Evolutionary conservation across 1,140 invertebrate genomes (phyloP).

Genomic region (Plectrocnemia conspersa): DNA sequence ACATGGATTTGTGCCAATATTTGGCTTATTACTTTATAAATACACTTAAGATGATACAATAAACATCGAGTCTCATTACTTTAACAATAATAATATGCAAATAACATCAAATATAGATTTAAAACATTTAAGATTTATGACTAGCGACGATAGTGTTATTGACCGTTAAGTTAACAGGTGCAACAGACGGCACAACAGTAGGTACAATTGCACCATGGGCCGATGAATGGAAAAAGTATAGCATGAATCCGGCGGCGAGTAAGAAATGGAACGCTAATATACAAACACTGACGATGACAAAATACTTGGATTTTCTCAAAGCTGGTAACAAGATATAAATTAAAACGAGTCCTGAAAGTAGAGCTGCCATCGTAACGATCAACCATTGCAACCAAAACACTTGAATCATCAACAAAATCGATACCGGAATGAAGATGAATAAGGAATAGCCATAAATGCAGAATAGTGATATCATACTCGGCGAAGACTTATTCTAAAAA

Average conservation of each 20-base stretch:
- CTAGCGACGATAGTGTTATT: background rate
- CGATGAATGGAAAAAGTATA: conserved; percentile 69
- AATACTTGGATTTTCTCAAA: conserved; percentile 63
- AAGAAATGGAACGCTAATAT: conserved; percentile 74
- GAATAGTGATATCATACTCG: conserved; percentile 75
- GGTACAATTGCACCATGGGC: too few species aligned
- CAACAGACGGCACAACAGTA: conserved; percentile 31
- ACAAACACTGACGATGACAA: conserved; percentile 59
- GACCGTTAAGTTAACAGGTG: background rate
- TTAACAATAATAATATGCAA: too few species aligned
- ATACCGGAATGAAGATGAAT: conserved; percentile 88
- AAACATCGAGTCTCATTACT: too few species aligned
- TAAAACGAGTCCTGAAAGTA: conserved; percentile 81
- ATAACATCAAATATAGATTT: background rate
- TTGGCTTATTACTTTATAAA: too few species aligned
- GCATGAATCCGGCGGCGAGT: conserved; percentile 79
- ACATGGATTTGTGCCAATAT: too few species aligned
- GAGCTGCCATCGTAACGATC: conserved; percentile 71
- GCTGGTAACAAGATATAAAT: conserved; percentile 76
- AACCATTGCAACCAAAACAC: conserved; percentile 82
- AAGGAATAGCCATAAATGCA: conserved; percentile 95
- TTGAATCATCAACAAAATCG: conserved; percentile 89
- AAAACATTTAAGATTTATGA: background rate
- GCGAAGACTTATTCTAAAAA: conserved; percentile 55
- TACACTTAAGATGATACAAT: too few species aligned